Base-by-base conservation (phyloP, 2,888 invertebrate species). In the Chymomyza procnemis region DNA sequence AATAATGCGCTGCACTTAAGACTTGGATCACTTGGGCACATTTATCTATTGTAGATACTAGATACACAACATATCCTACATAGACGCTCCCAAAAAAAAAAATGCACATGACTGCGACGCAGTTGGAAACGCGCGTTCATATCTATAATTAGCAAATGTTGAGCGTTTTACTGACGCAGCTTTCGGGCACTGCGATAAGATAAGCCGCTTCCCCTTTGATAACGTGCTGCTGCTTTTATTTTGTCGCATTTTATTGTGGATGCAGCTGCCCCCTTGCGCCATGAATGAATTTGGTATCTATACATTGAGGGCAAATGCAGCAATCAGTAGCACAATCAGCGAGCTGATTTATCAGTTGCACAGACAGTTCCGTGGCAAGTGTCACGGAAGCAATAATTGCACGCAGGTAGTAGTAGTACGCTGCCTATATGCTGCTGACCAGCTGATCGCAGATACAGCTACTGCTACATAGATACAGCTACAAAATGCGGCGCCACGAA, bases 141-240 rank as follows among this genome's bases (percentile, higher is more conserved):
- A 69, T 84, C 74, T 87, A 86, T 82, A 88, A 81, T 88, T 88
- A 85, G 85, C 88, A 76, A 85, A 73, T 75, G 82, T 72, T 71
- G 67, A 66, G 62, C 73, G 66, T 50, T 74, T 66, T 19, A 60
- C 2, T n/a, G 12, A 12, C 54, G 4, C 19, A 54, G 65, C 56
- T 19, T 48, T 14, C 62, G 62, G 60, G 19, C 46, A 14, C 14
- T 12, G 14, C 59, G 81, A 87, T 87, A 79, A 87, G 81, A 85
- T 85, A 81, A 76, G n/a, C 21, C n/a, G n/a, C 21, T 16, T 50
- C 26, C 14, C n/a, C 6, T 50, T 26, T 52, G 61, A 52, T 52
- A 52, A 54, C 12, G 18, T 3, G 12, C 12, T 41, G 34, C 26
- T 26, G 4, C 8, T 26, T 34, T 1, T 41, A 12, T 41, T 9